phyloP scores from a whole-genome alignment of 2,797 vertebrate species.

The Chanos chanos region DNA sequence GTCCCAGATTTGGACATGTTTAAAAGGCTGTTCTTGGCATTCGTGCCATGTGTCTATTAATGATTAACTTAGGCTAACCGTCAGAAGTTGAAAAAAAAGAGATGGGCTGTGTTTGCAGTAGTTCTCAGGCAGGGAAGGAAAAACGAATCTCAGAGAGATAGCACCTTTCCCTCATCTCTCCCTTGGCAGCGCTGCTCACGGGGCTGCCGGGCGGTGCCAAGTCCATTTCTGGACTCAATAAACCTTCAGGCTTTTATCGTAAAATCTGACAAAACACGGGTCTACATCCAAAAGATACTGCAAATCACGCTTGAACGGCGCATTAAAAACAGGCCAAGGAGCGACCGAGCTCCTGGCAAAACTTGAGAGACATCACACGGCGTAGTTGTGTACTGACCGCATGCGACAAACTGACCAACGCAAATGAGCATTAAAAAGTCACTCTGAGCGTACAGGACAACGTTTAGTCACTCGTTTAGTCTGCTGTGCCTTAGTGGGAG shows the following conservation, averaged over 20 bases:
- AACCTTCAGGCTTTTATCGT: constrained; percentile 4
- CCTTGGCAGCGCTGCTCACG: background rate
- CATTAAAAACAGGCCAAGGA: background rate
- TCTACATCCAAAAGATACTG: background rate
- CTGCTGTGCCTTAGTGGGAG: too few relatives aligned
- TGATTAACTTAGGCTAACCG: background rate
- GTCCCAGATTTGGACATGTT: too few relatives aligned
- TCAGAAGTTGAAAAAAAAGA: background rate
- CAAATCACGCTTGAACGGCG: constrained; percentile 6
- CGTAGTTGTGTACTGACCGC: background rate
- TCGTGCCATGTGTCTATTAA: background rate
- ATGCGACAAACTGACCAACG: constrained; percentile 1
- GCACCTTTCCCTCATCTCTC: background rate
- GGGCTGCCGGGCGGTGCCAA: background rate
- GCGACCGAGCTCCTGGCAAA: background rate
- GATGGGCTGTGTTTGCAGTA: background rate
- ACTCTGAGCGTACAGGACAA: too few relatives aligned
- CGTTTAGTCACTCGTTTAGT: too few relatives aligned
- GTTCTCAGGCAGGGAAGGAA: background rate
- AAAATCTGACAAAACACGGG: constrained; percentile 13
- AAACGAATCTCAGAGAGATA: constrained; percentile 3
- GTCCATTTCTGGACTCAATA: constrained; percentile 3
- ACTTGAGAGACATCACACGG: constrained; percentile 1
- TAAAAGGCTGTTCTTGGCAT: too few relatives aligned
- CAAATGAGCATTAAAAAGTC: too few relatives aligned